Base-by-base conservation (phyloP, 1,140 invertebrate species). In the Lineus longissimus region DNA sequence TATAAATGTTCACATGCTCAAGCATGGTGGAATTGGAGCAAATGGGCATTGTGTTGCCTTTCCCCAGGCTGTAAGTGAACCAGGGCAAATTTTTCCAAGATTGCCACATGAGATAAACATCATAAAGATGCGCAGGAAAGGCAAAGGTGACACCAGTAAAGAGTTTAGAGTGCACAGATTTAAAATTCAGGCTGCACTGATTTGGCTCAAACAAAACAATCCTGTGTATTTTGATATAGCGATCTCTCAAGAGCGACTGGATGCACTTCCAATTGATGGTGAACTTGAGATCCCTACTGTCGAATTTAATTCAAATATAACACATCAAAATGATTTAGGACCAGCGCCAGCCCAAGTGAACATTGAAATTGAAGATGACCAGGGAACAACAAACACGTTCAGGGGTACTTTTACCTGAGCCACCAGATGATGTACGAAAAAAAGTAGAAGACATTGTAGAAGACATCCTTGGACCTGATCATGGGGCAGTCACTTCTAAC, bases 161-260 rank as follows among this genome's bases (percentile, higher is more conserved):
- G 47, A 51, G 4, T 51, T 51, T n/a, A 4, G 25, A 23, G 47
- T 51, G 6, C 47, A n/a, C 6, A 6, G 47, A 7, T 4, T 9
- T 7, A 51, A 7, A 51, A n/a, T 51, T 23, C 6, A 51, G n/a
- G 6, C 6, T 7, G 47, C 47, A 4, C 47, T 51, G n/a, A n/a
- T 23, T 27, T 51, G 47, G 47, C 47, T 51, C 6, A 51, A 51
- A 51, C 4, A 27, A 51, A 51, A 51, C 25, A 51, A 51, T 64
- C 13, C 47, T 15, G 19, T 27, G n/a, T 51, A 51, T 51, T 6
- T n/a, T 17, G 59, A 66, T 25, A 66, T 51, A 6, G 25, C 6
- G n/a, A 51, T 51, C 47, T 7, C 6, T n/a, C 6, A 19, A 4
- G 47, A 51, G 6, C 4, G 47, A 19, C n/a, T 51, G 19, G n/a